Conservation (phyloP, 2,113 vertebrate genomes). For the Circaetus gallicus region DNA sequence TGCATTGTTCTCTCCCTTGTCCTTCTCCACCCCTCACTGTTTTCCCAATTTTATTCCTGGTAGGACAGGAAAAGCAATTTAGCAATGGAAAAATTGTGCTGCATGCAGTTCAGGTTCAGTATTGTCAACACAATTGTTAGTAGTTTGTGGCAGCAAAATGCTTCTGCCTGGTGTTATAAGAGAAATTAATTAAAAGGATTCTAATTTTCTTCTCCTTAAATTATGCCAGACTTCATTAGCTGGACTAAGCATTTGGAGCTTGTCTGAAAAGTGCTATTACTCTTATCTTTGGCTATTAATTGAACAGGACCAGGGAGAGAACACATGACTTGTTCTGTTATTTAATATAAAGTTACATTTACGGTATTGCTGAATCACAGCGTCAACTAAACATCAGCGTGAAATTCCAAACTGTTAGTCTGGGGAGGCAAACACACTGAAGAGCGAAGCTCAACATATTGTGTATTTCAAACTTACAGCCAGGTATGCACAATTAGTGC, state of each 20-base stretch:
- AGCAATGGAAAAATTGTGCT: neutral
- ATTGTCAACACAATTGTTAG: neutral
- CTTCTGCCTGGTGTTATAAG: neutral
- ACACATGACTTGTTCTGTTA: neutral
- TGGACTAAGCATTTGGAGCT: neutral
- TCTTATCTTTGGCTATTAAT: neutral
- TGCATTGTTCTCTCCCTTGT: neutral
- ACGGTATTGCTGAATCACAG: neutral
- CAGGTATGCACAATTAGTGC: neutral
- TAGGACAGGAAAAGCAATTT: neutral
- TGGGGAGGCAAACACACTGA: neutral
- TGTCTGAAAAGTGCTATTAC: conserved; percentile 7
- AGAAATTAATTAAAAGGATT: neutral
- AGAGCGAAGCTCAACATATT: neutral
- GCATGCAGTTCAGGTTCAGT: neutral
- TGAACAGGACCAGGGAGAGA: neutral
- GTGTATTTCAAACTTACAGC: neutral
- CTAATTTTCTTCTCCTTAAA: neutral
- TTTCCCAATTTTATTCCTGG: conserved; percentile 1
- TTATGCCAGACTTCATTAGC: neutral
- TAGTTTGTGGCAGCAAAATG: neutral
- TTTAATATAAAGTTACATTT: neutral
- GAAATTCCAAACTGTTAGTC: neutral
- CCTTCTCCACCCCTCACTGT: neutral
- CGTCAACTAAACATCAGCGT: neutral